Base-by-base conservation (phyloP, 2,888 invertebrate genomes). In the Tridacna gigas region DNA sequence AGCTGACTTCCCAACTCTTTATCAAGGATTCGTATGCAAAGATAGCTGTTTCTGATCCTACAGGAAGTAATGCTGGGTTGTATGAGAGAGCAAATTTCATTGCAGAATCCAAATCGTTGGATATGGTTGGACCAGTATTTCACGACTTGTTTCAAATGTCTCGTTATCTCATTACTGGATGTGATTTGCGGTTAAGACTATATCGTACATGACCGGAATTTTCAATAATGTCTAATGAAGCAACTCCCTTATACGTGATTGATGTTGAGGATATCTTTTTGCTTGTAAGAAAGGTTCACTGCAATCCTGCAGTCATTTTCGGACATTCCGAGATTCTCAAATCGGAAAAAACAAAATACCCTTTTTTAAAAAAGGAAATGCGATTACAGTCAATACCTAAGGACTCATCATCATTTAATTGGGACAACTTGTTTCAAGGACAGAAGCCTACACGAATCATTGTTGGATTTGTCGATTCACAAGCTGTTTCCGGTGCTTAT, bases 391-490 rank as follows among this genome's bases (percentile, higher is more conserved):
- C 69, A 61, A 75, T 84, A 20, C 26, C 76, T 2, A 66, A 28
- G n/a, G 84, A 78, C 20, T 56, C 56, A 18, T 69, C 71, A 0
- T 15, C 56, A 2, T 84, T 75, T 51, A 12, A 48, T 45, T 84
- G 77, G 80, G 84, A 81, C 4, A 81, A 80, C 25, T 20, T 84
- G 67, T 84, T 81, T 56, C 75, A 79, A 73, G 83, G 77, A 15
- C 66, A 77, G 45, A 79, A 45, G 65, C 83, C 83, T 0, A 74
- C 37, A 1, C 45, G 45, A 15, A 37, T 79, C 7, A 48, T 77
- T 0, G 67, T 83, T 25, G 73, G n/a, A n/a, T n/a, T n/a, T n/a
- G n/a, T n/a, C n/a, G n/a, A n/a, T n/a, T n/a, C n/a, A n/a, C n/a
- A n/a, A 51, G 56, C 77, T 18, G 26, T 83, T 11, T 74, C n/a